Evolutionary conservation across 2,888 invertebrate species (phyloP).

Genomic region (Trisateles emortualis): DNA sequence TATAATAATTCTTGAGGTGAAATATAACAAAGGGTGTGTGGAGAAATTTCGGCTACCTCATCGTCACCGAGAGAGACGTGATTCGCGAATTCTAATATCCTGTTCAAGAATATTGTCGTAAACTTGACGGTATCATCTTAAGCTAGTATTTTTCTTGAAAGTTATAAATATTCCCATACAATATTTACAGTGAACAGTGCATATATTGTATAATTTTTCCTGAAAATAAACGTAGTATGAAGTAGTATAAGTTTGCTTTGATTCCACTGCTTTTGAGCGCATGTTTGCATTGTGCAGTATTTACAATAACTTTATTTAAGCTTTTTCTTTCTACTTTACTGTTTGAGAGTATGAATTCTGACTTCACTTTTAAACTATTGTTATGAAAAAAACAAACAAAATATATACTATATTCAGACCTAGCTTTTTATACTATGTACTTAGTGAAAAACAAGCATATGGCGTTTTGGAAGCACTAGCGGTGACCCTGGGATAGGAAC

Average conservation of each 20-base stretch:
- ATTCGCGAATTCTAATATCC: slow-evolving; percentile 38
- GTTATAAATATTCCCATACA: slow-evolving; percentile 15
- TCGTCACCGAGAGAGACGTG: slow-evolving; percentile 6
- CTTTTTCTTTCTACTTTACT: too few relatives aligned
- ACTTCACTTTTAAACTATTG: too few relatives aligned
- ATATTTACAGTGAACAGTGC: slow-evolving; percentile 14
- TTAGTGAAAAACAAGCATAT: too few relatives aligned
- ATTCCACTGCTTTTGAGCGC: slow-evolving; percentile 21
- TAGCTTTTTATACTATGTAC: too few relatives aligned
- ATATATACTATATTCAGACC: too few relatives aligned
- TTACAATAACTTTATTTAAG: too few relatives aligned
- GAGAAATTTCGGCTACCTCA: slow-evolving; percentile 10
- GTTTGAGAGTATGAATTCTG: too few relatives aligned
- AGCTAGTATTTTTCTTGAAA: slow-evolving; percentile 20
- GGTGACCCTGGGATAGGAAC: too few relatives aligned
- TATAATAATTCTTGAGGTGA: slow-evolving; percentile 4
- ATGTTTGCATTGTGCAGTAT: too few relatives aligned
- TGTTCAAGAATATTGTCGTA: slow-evolving; percentile 33
- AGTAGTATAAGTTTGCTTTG: slow-evolving; percentile 16
- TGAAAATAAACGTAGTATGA: slow-evolving; percentile 25
- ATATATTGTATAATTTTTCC: slow-evolving; percentile 34
- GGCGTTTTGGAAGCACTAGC: too few relatives aligned
- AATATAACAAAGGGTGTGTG: slow-evolving; percentile 11
- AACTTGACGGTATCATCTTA: slow-evolving; percentile 35
- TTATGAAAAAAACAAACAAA: too few relatives aligned